A percentile compares a stretch with the other conserved stretches of the same genome.
phyloP scores from a whole-genome alignment of 1,140 invertebrate species.

The Bombus superbus region DNA sequence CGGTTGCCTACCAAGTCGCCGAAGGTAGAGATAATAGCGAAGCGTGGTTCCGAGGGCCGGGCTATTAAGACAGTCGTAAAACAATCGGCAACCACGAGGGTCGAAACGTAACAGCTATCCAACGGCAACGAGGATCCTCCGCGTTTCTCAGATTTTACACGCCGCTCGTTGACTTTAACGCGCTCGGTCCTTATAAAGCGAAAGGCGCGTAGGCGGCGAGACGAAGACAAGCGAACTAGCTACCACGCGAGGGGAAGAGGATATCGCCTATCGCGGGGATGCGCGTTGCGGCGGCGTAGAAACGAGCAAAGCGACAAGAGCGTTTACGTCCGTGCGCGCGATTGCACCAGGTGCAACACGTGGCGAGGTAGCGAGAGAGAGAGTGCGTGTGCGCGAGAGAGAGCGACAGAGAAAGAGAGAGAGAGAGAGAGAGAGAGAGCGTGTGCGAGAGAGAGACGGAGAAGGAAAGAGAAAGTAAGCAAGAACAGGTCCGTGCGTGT shows the following conservation, averaged over 20 bases:
- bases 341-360: constrained; percentile 56
- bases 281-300: neutral
- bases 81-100: constrained; percentile 29
- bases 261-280: neutral
- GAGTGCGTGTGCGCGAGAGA: accelerated
- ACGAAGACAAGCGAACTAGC: neutral
- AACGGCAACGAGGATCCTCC: constrained; percentile 18
- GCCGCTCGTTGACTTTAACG: constrained; percentile 31
- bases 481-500: neutral
- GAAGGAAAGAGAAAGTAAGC: neutral
- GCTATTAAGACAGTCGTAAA: constrained; percentile 18
- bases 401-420: too few relatives aligned
- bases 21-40: neutral
- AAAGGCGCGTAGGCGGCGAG: neutral
- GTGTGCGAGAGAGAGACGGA: neutral
- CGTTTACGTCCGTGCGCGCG: constrained; percentile 46
- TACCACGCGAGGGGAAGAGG: too few relatives aligned
- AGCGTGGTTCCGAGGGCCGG: neutral
- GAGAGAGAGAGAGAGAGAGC: neutral
- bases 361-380: neutral
- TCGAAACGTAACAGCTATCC: constrained; percentile 20
- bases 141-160: constrained; percentile 30
- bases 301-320: constrained; percentile 26
- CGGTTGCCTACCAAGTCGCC: neutral
- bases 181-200: constrained; percentile 6